Percentiles rank a stretch among this genome's conserved stretches.
These are phyloP conservation scores for Elephas maximus DNA, from an alignment of 2,113 vertebrate species.

Conservation along the genomic window DNA sequence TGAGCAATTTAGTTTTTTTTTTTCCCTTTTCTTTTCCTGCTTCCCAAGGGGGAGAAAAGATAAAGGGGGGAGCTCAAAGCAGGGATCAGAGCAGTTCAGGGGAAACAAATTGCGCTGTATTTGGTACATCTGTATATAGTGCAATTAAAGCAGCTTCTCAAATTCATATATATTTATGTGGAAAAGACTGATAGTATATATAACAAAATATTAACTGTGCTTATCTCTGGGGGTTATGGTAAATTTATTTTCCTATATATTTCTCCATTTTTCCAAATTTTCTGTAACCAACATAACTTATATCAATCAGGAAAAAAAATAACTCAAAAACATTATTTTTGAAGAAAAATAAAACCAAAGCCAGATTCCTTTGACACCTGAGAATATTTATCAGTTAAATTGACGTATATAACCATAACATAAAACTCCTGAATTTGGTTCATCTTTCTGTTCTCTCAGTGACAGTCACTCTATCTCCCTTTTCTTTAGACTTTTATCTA, in stretches of 20 bases:
- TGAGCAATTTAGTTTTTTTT: background rate
- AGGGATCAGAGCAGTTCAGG: background rate
- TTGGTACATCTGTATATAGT: slow-evolving; percentile 13
- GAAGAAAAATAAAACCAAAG: slow-evolving; percentile 20
- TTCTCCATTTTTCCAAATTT: slow-evolving; percentile 46
- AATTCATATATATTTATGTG: slow-evolving; percentile 57
- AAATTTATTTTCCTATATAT: slow-evolving; percentile 9
- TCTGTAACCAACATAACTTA: background rate
- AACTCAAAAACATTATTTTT: background rate
- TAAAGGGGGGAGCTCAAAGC: background rate
- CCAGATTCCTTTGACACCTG: background rate
- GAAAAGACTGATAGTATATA: slow-evolving; percentile 31
- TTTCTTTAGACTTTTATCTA: background rate
- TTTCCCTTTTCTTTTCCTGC: background rate
- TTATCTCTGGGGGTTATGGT: background rate
- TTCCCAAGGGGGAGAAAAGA: background rate
- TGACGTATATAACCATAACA: background rate
- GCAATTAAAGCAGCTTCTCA: slow-evolving; percentile 38
- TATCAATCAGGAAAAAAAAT: background rate
- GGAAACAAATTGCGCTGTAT: slow-evolving; percentile 10
- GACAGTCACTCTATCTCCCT: background rate
- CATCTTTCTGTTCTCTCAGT: background rate
- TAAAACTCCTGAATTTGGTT: background rate
- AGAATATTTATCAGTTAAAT: background rate
- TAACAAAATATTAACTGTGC: slow-evolving; percentile 44